Conservation (phyloP, 2,113 vertebrate species). For the Podarcis raffonei region DNA sequence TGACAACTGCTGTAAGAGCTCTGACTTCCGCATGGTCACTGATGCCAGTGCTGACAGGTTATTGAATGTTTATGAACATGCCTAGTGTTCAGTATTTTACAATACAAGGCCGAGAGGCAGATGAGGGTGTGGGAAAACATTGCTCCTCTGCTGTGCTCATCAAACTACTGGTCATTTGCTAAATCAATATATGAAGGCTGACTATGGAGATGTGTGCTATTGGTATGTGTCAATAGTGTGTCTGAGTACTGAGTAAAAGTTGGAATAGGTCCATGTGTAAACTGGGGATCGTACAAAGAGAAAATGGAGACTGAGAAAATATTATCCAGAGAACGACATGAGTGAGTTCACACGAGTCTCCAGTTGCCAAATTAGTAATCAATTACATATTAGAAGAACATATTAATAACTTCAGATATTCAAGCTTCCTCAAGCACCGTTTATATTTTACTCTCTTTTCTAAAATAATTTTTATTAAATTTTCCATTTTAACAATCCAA, state of each 20-base stretch:
- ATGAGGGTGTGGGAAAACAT: neutral
- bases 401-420: too few species aligned
- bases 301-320: neutral
- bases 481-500: too few species aligned
- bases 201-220: neutral
- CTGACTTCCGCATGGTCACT: neutral
- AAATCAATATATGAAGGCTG: neutral
- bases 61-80: neutral
- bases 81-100: neutral
- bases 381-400: neutral
- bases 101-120: neutral
- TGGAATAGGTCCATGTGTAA: neutral
- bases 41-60: neutral
- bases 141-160: neutral
- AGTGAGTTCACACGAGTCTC: neutral
- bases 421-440: too few species aligned
- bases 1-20: neutral
- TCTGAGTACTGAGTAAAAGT: neutral
- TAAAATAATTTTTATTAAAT: too few species aligned
- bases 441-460: too few species aligned
- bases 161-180: neutral
- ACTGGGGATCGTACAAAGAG: neutral
- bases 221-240: neutral
- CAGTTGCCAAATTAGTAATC: neutral
- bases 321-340: too few species aligned